These are phyloP conservation scores for Micrasema longulum DNA, from an alignment of 1,140 invertebrate species.

Conservation along the genomic window DNA sequence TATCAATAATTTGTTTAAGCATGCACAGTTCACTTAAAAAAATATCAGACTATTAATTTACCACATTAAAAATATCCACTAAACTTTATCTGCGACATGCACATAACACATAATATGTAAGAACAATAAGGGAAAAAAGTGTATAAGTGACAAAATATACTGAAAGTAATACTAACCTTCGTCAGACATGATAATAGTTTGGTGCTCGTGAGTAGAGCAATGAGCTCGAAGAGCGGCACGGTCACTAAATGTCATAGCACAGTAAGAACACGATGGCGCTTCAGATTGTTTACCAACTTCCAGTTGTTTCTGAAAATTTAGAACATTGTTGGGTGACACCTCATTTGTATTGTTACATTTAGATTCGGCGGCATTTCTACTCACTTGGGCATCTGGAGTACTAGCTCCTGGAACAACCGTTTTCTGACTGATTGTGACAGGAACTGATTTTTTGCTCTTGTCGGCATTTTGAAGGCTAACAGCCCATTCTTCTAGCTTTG, in stretches of 20 bases:
- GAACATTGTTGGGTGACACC: constrained; percentile 28
- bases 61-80: too few species aligned
- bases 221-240: constrained; percentile 73
- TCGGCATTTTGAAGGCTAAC: constrained; percentile 45
- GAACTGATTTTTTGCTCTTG: constrained; percentile 17
- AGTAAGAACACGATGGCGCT: constrained; percentile 65
- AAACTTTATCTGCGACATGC: too few species aligned
- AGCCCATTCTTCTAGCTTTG: constrained; percentile 60
- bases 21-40: too few species aligned
- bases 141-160: too few species aligned
- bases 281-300: constrained; percentile 43
- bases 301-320: constrained; percentile 48
- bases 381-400: constrained; percentile 35
- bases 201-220: constrained; percentile 75
- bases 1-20: too few species aligned
- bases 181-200: constrained; percentile 78
- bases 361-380: constrained; percentile 9
- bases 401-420: constrained; percentile 15
- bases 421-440: constrained; percentile 1
- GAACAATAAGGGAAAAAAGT: too few species aligned
- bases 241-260: constrained; percentile 71
- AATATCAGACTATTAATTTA: too few species aligned
- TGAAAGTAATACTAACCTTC: constrained; percentile 63
- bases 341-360: constrained; percentile 33
- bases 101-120: too few species aligned